phyloP scores from a whole-genome alignment of 2,888 invertebrate species.

The Theristus sp. region DNA sequence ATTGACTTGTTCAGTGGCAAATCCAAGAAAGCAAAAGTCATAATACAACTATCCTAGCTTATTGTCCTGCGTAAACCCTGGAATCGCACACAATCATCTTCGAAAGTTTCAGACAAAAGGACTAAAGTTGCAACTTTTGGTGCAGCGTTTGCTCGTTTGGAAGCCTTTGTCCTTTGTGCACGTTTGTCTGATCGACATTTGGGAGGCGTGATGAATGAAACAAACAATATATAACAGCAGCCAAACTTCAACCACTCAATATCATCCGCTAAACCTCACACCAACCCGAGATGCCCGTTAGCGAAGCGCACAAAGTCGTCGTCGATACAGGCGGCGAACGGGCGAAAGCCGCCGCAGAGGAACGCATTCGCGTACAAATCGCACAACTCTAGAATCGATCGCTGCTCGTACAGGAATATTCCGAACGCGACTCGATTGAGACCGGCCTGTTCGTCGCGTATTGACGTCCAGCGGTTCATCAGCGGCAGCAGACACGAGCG shows the following conservation, averaged over 20 bases:
- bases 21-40: no score
- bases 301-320: slow-evolving; percentile 7
- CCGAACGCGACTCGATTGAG: slow-evolving; percentile 20
- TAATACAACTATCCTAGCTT: no score
- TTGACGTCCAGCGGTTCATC: slow-evolving; percentile 7
- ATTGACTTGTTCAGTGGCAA: no score
- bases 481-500: slow-evolving; percentile 6
- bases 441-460: slow-evolving; percentile 16
- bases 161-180: no score
- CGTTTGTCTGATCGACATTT: no score
- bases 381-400: slow-evolving; percentile 8
- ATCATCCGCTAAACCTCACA: background rate
- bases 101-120: no score
- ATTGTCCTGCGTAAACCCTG: no score
- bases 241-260: background rate
- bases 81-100: no score
- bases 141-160: no score
- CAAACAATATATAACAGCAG: background rate
- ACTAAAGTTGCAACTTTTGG: background rate
- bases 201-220: background rate
- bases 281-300: slow-evolving; percentile 6
- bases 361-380: slow-evolving; percentile 10
- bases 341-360: slow-evolving; percentile 5
- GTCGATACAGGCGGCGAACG: slow-evolving; percentile 5
- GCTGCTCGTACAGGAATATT: slow-evolving; percentile 2